Evolutionary conservation across 2,797 vertebrate genomes (phyloP), one percentile per base, ranked within the genome.

Genomic region (Syngnathus acus): DNA sequence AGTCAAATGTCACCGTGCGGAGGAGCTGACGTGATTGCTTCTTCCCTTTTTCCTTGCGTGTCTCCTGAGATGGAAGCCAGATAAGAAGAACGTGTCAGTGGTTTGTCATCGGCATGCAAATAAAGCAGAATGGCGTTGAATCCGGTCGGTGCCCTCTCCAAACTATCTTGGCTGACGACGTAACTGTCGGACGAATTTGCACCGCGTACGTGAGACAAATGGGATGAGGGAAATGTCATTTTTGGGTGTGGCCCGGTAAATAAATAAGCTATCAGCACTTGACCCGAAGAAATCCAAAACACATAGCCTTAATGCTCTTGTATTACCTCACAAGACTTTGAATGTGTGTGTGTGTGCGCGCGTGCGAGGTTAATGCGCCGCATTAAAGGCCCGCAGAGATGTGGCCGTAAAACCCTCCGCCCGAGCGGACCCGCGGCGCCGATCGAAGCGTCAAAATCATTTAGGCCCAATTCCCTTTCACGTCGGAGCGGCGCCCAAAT

Each of bases 21-120:
- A 75, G 65, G 74, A 74, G 72, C 80, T 80, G 71, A 76, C 72
- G 73, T 69, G 78, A 85, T 83, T 65, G 79, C 75, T 66, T 81
- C 72, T 67, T 66, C 65, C 60, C 23, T 71, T 62, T 72, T 64
- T 53, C 38, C 40, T 51, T 3, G 65, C 70, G 9, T 38, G 63
- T 51, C 62, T 58, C 62, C 58, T 73, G 58, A 68, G 78, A 74
- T 76, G 83, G 79, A 78, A 80, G 77, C 77, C 67, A 73, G 76
- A 80, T 82, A 80, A 66, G 53, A 74, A 79, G 73, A 74, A 81
- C 84, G 82, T 79, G 78, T 75, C 78, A 82, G 74, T 76, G 65
- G 74, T 61, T 45, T 45, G 16, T 78, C 72, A 45, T 73, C 73
- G 23, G 74, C 66, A 78, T 82, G 81, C 74, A 85, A 77, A 83